Evolutionary conservation across 92 coral and sea anemone species (phyloP), one percentile per base, ranked within the genome.

Genomic region (Palythoa heliodiscus): DNA sequence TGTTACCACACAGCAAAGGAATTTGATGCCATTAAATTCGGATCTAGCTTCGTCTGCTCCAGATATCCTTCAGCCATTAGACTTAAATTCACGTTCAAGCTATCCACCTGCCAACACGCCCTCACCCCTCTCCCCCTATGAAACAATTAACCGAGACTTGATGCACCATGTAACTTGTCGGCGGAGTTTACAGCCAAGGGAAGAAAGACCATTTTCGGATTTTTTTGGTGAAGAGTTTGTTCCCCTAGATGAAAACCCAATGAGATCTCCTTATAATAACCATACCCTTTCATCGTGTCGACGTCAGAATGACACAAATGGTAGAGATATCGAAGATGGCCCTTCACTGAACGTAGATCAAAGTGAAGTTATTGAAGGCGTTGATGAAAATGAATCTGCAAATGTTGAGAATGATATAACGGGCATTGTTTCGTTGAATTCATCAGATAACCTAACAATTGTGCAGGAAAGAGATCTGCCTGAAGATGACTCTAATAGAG

Each of bases 41-140:
- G 92, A 95, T 5, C 88, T 94, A 47, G 83, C 86, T 29, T 94
- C 95, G 15, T 92, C 95, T 4, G 98, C 95, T 25, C 98, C 98
- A 48, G 89, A 94, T 71, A 91, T 94, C 58, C 87, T 93, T 55
- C 92, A 76, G 66, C 94, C 95, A 11, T 72, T 91, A 3, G 82
- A 93, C 63, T 76, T 83, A 70, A 93, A 92, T 83, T 84, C 76
- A 13, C 81, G 87, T 55, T 79, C 90, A 38, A 85, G 84, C 71
- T 87, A 79, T 76, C 87, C 89, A 52, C 52, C 86, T 64, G 88
- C 74, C 19, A 85, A 71, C 73, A 72, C 92, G 0, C 85, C 90
- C 1, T 92, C 98, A 53, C 98, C 98, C 58, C 76, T 80, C 15
- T 90, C 95, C 15, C 97, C 97, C 1, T 83, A 37, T 66, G 91